Conservation (phyloP, 2,113 vertebrate genomes). For the Ifrita kowaldi region DNA sequence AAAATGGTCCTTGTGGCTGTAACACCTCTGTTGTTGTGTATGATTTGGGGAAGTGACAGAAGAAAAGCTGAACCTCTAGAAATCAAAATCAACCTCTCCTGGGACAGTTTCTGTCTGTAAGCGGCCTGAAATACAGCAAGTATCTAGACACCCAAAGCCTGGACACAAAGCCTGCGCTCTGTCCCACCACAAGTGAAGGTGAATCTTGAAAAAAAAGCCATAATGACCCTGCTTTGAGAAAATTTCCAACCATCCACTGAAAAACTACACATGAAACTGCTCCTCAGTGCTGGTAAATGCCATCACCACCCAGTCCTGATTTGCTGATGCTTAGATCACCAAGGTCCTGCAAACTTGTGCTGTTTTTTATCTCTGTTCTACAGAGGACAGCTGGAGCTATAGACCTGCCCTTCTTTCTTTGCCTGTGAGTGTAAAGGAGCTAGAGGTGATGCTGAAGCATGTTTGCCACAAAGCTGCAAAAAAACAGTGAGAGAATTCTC, state of each 20-base stretch:
- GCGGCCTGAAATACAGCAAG: neutral
- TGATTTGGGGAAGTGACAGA: neutral
- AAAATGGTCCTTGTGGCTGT: neutral
- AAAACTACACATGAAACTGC: neutral
- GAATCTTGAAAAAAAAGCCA: neutral
- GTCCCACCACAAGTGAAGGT: neutral
- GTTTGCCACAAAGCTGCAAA: neutral
- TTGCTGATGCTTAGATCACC: neutral
- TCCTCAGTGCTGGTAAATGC: neutral
- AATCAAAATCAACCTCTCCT: neutral
- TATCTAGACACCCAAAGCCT: neutral
- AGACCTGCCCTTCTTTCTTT: neutral
- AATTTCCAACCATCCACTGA: neutral
- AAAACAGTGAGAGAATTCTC: neutral
- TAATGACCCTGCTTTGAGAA: neutral
- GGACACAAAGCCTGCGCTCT: neutral
- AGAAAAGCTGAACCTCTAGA: neutral
- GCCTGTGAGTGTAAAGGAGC: neutral
- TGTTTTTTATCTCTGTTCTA: neutral
- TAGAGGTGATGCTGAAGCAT: neutral
- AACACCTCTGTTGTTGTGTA: neutral
- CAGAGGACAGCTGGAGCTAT: neutral
- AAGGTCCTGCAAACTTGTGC: neutral
- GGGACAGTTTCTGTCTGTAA: neutral
- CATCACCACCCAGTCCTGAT: rapidly evolving